A percentile compares a stretch with the other conserved stretches of the same genome.
Evolutionary conservation across 2,113 vertebrate species (phyloP).

Genomic region (Pedetes capensis): DNA sequence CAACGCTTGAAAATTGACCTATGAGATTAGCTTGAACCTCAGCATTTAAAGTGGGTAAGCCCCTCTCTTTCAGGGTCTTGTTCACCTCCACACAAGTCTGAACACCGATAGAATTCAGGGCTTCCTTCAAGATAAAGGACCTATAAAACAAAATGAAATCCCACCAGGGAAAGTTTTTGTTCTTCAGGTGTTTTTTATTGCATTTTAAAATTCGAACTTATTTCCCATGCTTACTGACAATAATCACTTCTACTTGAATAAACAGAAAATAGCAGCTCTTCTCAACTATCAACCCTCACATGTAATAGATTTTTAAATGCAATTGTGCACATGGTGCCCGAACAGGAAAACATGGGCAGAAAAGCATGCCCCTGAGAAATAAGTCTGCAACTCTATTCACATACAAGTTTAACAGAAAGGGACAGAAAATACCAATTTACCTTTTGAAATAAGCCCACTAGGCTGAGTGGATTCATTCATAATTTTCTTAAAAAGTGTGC

Average conservation of each 20-base stretch:
- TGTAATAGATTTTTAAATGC: background rate
- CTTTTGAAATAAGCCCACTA: slow-evolving; percentile 8
- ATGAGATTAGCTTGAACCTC: slow-evolving; percentile 87
- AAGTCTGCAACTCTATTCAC: background rate
- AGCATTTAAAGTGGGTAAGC: slow-evolving; percentile 82
- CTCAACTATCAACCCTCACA: background rate
- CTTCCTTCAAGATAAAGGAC: slow-evolving; percentile 88
- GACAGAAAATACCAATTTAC: background rate
- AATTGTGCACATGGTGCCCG: background rate
- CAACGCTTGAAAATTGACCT: slow-evolving; percentile 90
- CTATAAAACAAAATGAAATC: slow-evolving; percentile 75
- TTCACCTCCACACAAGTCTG: slow-evolving; percentile 91
- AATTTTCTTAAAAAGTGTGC: background rate
- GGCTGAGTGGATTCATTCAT: background rate
- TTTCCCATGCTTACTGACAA: background rate
- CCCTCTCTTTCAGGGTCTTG: slow-evolving; percentile 87
- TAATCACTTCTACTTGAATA: background rate
- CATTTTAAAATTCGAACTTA: background rate
- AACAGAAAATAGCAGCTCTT: background rate
- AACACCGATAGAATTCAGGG: slow-evolving; percentile 86
- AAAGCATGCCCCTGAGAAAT: background rate
- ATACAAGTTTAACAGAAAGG: background rate
- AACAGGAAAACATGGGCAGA: background rate
- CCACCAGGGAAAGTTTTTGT: background rate
- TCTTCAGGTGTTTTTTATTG: background rate